Base-by-base conservation (phyloP, 2,888 invertebrate genomes). In the Toxonevra muliebris region DNA sequence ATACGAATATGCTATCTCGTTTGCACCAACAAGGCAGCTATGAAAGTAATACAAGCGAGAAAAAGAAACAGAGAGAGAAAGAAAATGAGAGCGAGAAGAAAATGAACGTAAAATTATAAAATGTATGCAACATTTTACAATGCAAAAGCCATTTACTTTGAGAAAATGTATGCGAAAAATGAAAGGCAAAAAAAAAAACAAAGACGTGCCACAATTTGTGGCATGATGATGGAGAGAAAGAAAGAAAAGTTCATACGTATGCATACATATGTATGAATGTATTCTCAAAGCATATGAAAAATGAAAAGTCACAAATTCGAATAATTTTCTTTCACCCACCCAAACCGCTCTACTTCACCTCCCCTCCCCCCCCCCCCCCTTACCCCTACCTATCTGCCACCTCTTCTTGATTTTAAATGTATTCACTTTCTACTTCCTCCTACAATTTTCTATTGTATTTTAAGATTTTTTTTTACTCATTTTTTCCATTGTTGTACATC, bases 281-380 rank as follows among this genome's bases (percentile, higher is more conserved):
- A 30, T 30, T 30, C 30, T 7, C 30, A 30, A 30, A 30, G 30
- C 7, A 75, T 76, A 79, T 77, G 80, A 79, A 79, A 79, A 78
- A 79, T 80, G 76, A 76, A 80, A 78, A 77, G 76, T 79, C 77
- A 77, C 74, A 80, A 73, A 54, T n/a, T 30, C 30, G 41, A 13
- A 53, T 53, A 61, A 61, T 30, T 1, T 15, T 15, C 15, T 15
- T 1, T 50, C 48, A n/a, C 48, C 13, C 20, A 45, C 48, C 30
- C 48, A 50, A 60, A 60, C 52, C 43, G n/a, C 20, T 30, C 30
- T 7, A 20, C 20, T 15, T 54, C 10, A 15, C 40, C 8, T 1
- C 7, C 19, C 41, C 54, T 11, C 20, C 8, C 61, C 42, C 15
- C 40, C 4, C 20, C 8, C 7, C 9, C 9, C 41, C 9, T 8